These are phyloP conservation scores for Caenorhabditis remanei DNA, from an alignment of 1,140 invertebrate genomes.

Conservation along the genomic window DNA sequence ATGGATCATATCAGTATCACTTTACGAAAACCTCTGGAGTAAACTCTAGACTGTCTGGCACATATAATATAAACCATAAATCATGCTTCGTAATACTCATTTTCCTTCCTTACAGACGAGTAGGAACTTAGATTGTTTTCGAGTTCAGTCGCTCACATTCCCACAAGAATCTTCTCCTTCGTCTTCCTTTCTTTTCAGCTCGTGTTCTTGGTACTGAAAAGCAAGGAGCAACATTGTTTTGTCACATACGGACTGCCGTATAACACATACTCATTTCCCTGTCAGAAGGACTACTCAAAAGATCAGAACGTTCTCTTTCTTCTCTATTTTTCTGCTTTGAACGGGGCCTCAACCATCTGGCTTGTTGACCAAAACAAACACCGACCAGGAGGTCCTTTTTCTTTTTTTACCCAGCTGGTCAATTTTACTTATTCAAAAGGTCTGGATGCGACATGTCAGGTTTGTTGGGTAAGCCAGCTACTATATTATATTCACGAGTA, in stretches of 20 bases:
- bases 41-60: neutral
- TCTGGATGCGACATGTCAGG: neutral
- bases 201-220: slow-evolving; percentile 27
- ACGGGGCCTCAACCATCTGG: neutral
- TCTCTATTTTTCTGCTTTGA: neutral
- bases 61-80: neutral
- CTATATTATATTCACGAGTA: too few species aligned
- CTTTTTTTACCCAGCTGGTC: neutral
- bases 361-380: slow-evolving; percentile 44
- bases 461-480: too few species aligned
- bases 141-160: slow-evolving; percentile 6
- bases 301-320: slow-evolving; percentile 30
- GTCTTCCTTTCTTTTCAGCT: neutral
- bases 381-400: neutral
- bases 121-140: slow-evolving; percentile 25
- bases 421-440: neutral
- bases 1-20: too few species aligned
- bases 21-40: too few species aligned
- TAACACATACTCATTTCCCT: neutral
- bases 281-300: slow-evolving; percentile 5
- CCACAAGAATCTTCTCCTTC: neutral
- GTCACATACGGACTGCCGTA: neutral
- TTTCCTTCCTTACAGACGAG: neutral
- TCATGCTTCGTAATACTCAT: neutral
- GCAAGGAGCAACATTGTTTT: slow-evolving; percentile 5